Percentiles rank a stretch among this genome's conserved stretches.
phyloP scores from a whole-genome alignment of 23 tunicate genomes.

The Oikopleura albicans region DNA sequence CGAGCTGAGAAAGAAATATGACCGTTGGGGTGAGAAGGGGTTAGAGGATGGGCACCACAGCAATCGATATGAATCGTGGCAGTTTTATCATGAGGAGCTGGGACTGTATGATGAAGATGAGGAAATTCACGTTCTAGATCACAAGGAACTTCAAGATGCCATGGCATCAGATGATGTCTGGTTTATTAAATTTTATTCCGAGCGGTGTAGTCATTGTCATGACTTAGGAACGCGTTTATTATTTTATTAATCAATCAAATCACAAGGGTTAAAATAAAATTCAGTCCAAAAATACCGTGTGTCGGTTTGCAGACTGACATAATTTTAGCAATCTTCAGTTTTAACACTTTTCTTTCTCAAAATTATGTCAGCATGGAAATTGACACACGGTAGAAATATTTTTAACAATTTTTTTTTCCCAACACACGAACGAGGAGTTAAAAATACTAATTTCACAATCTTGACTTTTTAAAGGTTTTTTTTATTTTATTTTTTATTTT shows the following conservation, averaged over 20 bases:
- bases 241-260: not conserved
- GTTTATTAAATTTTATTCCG: slow-evolving; percentile 94
- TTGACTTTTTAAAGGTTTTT: no score
- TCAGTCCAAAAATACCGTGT: not conserved
- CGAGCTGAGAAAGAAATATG: slow-evolving; percentile 74
- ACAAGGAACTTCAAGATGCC: slow-evolving; percentile 77
- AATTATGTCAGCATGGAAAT: no score
- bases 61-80: slow-evolving; percentile 60
- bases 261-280: not conserved
- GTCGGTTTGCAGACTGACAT: no score
- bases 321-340: no score
- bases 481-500: no score
- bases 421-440: no score
- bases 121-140: slow-evolving; percentile 65
- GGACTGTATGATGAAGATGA: slow-evolving; percentile 98
- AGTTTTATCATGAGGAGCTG: slow-evolving; percentile 74
- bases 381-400: no score
- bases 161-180: slow-evolving; percentile 75
- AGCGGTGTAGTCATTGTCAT: slow-evolving; percentile 91
- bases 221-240: slow-evolving; percentile 32
- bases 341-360: no score
- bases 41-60: slow-evolving; percentile 52
- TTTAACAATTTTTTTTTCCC: no score
- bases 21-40: slow-evolving; percentile 94
- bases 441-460: no score